phyloP scores from a whole-genome alignment of 2,797 vertebrate species.

The Peromyscus nudipes region DNA sequence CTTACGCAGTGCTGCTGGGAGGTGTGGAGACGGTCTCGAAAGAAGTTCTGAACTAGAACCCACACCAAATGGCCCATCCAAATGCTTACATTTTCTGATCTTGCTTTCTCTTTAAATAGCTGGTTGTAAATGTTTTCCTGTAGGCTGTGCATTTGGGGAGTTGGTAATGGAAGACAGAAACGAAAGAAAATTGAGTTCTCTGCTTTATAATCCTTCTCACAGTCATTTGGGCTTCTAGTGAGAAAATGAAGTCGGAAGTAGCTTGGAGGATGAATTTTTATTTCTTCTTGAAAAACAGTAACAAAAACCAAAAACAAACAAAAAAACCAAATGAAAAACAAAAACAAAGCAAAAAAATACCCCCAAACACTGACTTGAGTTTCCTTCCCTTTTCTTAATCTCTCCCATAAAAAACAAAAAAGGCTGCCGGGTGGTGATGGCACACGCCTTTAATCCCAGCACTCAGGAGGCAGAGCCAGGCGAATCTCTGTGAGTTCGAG shows the following conservation, averaged over 20 bases:
- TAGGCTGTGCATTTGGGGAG: neutral
- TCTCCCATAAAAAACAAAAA: constrained; percentile 59
- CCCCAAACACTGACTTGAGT: neutral
- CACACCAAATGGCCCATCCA: neutral
- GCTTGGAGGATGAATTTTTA: constrained; percentile 71
- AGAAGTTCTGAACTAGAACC: neutral
- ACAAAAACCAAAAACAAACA: neutral
- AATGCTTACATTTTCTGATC: neutral
- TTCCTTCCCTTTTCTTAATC: constrained; percentile 10
- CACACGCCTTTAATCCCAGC: too few relatives aligned
- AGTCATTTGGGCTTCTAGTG: neutral
- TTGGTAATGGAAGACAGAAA: neutral
- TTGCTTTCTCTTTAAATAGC: neutral
- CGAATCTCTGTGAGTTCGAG: too few relatives aligned
- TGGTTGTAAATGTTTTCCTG: neutral
- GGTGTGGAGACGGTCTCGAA: neutral
- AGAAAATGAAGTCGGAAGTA: constrained; percentile 65
- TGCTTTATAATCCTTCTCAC: neutral
- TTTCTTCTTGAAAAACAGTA: constrained; percentile 65
- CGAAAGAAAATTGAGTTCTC: neutral
- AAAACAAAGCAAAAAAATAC: neutral
- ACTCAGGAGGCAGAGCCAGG: too few relatives aligned
- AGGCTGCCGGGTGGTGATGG: neutral
- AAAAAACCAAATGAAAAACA: neutral
- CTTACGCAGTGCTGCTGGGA: neutral